Conservation (phyloP, 2,888 invertebrate genomes). For the Rhimphoctona megacephalus region DNA sequence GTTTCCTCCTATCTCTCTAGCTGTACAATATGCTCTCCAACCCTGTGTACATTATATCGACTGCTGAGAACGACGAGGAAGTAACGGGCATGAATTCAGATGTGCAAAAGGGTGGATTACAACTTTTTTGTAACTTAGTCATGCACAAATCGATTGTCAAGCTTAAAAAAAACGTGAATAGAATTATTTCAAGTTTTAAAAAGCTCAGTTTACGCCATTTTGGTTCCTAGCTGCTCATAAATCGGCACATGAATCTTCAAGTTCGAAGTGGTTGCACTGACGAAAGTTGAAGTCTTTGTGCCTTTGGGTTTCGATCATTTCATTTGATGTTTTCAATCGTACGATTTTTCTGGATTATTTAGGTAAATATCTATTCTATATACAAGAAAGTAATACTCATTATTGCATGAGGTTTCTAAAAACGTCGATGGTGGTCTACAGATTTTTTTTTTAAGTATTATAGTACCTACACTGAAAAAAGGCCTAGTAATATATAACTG, state of each 20-base stretch:
- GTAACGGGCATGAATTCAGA: neutral
- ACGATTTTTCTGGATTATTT: too few species aligned
- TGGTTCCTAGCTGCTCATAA: neutral
- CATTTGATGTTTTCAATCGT: too few species aligned
- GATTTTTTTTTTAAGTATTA: too few species aligned
- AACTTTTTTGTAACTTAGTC: neutral
- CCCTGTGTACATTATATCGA: neutral
- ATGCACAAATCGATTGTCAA: neutral
- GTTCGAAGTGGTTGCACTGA: too few species aligned
- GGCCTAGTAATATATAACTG: too few species aligned
- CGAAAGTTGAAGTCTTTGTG: too few species aligned
- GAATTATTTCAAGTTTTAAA: neutral
- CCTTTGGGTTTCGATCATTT: too few species aligned
- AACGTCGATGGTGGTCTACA: too few species aligned
- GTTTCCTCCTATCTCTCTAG: slow-evolving; percentile 20
- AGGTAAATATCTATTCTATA: too few species aligned
- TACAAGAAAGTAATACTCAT: too few species aligned
- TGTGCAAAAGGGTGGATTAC: neutral
- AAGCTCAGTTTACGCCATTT: neutral
- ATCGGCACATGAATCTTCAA: neutral
- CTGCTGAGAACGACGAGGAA: neutral
- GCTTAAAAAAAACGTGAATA: neutral
- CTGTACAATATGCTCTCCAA: neutral
- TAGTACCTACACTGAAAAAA: too few species aligned
- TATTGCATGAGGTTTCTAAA: too few species aligned